Evolutionary conservation across 2,797 vertebrate species (phyloP).

Genomic region (Emydoidea blandingii): DNA sequence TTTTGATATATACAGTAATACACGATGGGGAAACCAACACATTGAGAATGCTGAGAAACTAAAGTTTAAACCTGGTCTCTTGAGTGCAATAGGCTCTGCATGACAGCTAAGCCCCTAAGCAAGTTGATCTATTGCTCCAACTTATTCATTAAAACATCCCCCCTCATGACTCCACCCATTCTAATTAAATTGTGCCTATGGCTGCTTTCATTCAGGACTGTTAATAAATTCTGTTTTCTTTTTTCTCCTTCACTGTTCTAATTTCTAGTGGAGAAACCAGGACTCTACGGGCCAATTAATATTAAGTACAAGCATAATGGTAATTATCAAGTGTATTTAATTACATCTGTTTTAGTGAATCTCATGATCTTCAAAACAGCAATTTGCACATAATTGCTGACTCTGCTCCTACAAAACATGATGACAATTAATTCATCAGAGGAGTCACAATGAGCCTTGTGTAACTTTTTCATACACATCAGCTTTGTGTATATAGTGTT

Average conservation of each 20-base stretch:
- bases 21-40: accelerated
- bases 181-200: background rate
- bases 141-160: background rate
- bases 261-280: background rate
- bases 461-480: constrained; percentile 10
- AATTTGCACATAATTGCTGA: constrained; percentile 42
- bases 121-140: background rate
- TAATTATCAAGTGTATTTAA: constrained; percentile 43
- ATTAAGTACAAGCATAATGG: constrained; percentile 24
- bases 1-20: background rate
- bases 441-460: constrained; percentile 15
- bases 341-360: constrained; percentile 52
- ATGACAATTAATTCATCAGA: constrained; percentile 49
- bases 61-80: background rate
- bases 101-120: background rate
- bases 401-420: background rate
- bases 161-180: background rate
- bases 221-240: background rate
- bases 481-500: constrained; percentile 30
- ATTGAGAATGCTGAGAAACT: background rate
- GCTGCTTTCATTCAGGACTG: background rate
- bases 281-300: constrained; percentile 22
- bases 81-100: background rate
- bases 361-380: constrained; percentile 47
- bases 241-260: background rate